These are phyloP conservation scores for Parnassius glacialis DNA, from an alignment of 2,888 invertebrate species.

Conservation along the genomic window DNA sequence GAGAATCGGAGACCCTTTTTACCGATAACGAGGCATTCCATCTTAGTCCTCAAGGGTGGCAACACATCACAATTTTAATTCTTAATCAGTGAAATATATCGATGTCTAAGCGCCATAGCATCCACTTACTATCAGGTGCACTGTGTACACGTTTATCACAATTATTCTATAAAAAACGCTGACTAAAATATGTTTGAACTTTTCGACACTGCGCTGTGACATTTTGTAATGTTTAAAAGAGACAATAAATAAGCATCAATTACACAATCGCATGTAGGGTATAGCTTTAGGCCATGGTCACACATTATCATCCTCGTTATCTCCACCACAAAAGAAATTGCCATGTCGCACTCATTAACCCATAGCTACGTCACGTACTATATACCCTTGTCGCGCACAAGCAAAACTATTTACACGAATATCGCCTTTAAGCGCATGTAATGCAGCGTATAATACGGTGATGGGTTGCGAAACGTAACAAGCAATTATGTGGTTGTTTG, in stretches of 20 bases:
- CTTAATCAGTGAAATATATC: no score
- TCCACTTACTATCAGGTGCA: no score
- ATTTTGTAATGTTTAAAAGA: conserved; percentile 5
- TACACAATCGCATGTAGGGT: conserved; percentile 21
- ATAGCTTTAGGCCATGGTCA: conserved; percentile 25
- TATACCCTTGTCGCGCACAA: conserved; percentile 10
- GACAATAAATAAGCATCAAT: conserved; percentile 8
- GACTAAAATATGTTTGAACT: background rate
- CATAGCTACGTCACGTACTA: background rate
- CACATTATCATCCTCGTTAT: conserved; percentile 20
- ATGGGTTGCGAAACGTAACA: conserved; percentile 16
- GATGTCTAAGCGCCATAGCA: no score
- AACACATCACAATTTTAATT: no score
- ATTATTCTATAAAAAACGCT: no score
- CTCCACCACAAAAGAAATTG: conserved; percentile 23
- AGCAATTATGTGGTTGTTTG: conserved; percentile 23
- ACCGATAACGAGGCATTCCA: no score
- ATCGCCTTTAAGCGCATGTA: conserved; percentile 7
- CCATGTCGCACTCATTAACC: conserved; percentile 16
- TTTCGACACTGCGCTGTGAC: background rate
- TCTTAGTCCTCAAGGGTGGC: no score
- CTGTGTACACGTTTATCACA: no score
- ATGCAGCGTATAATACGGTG: conserved; percentile 6
- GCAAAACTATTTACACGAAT: conserved; percentile 2
- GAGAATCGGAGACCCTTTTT: no score